Evolutionary conservation across 2,888 invertebrate species (phyloP), one percentile per base, ranked within the genome.

Genomic region (Trissonchulus sp.): DNA sequence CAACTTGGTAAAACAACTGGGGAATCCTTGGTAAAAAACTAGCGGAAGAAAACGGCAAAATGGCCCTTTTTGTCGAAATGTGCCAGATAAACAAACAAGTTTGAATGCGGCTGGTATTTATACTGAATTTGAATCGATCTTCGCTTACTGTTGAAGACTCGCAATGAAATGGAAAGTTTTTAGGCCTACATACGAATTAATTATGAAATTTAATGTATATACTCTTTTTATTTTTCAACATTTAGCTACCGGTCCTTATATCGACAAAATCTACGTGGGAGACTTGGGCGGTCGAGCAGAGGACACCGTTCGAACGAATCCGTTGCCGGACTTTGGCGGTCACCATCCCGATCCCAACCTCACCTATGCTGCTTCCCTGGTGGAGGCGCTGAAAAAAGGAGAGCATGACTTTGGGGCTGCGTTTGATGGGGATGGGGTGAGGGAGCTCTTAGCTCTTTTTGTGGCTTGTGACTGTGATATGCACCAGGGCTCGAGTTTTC

Each of bases 291-390:
- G 93, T 0, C 86, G 89, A 1, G 87, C 89, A 1, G 87, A 88
- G 63, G 90, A 89, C 82, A 90, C 92, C 2, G 90, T 93, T 0
- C 91, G 93, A 79, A 90, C 90, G 63, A 89, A 88, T 0, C 94
- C 96, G 0, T 86, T 96, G 75, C 91, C 92, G 79, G 97, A 99
- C 87, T 99, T 99, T 85, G 98, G 98, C 1, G 96, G 96, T 48
- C 89, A 91, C 71, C 94, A 89, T 86, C 99, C 99, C 0, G 99
- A 99, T 88, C 99, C 99, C 31, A 99, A 99, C 88, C 88, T 93
- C 31, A 93, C 93, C 0, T 93, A 93, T 83, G 93, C 93, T 1
- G 90, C 90, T 36, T 90, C 91, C 82, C 88, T 93, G 68, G 93
- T 93, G 1, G 87, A 89, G 63, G 88, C 89, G 0, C 89, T 93